Percentiles rank a stretch among this genome's conserved stretches.
Conservation (phyloP, 2,888 invertebrate species). For the Ptychoptera albimana region DNA sequence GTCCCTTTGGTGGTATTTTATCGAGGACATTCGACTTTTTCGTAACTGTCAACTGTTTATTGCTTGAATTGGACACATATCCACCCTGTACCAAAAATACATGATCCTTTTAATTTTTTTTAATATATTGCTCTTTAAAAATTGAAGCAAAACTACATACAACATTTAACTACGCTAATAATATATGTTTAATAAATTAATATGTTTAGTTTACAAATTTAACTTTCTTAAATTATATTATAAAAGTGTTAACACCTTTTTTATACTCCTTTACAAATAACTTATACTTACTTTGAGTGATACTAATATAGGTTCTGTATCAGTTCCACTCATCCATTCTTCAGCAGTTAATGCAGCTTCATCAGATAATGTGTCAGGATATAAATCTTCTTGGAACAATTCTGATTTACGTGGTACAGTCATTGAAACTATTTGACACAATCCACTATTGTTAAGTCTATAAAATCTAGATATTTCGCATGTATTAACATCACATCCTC, state of each 20-base stretch:
- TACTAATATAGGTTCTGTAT: slow-evolving; percentile 80
- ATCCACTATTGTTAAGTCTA: slow-evolving; percentile 82
- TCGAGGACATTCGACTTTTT: slow-evolving; percentile 73
- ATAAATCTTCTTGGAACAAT: slow-evolving; percentile 92
- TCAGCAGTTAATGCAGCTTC: slow-evolving; percentile 79
- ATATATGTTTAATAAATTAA: too few relatives aligned
- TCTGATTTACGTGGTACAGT: slow-evolving; percentile 96
- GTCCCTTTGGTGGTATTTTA: slow-evolving; percentile 38
- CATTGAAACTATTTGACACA: slow-evolving; percentile 88
- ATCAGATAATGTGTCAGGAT: slow-evolving; percentile 87
- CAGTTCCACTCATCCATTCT: slow-evolving; percentile 81
- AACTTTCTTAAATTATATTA: too few relatives aligned
- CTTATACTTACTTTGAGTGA: slow-evolving; percentile 64
- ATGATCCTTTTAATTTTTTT: slow-evolving; percentile 43
- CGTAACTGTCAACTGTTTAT: slow-evolving; percentile 47
- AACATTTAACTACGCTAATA: background rate
- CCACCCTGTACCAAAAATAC: slow-evolving; percentile 51
- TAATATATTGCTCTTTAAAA: slow-evolving; percentile 23
- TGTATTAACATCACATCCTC: slow-evolving; percentile 84
- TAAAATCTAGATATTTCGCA: slow-evolving; percentile 95
- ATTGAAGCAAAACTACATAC: background rate
- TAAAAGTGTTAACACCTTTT: too few relatives aligned
- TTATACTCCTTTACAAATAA: too few relatives aligned
- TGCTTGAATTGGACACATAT: slow-evolving; percentile 37
- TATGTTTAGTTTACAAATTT: too few relatives aligned